Base-by-base conservation (phyloP, 1,140 invertebrate genomes). In the Protaetia brevitarsis region DNA sequence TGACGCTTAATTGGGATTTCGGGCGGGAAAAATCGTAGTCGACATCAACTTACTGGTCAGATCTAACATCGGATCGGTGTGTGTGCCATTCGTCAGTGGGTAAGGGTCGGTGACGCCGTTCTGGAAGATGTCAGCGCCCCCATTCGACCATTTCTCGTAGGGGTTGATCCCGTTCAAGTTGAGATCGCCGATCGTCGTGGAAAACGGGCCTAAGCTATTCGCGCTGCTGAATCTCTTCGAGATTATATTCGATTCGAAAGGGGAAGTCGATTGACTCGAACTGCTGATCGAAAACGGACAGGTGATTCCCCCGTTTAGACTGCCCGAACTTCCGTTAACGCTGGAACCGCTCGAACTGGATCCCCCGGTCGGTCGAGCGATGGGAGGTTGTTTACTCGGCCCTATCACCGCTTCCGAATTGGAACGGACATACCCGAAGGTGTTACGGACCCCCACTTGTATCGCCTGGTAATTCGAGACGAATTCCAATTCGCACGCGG, bases 1-100 rank as follows among this genome's bases (percentile, higher is more conserved):
- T 98, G 96, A 11, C 97, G 87, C 77, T 97, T 97, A 66, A 98
- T 96, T 97, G 95, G 30, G 94, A 96, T 76, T 97, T 97, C 1
- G 94, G 93, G 64, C n/a, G n/a, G 95, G 95, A 79, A 95, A 95
- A 63, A 95, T 91, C 28, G 89, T 88, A 26, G 89, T 86, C 10
- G 90, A 89, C 77, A 95, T 91, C 36, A 96, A 81, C 76, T 96
- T 96, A 34, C 89, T 89, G 8, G 92, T 91, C 30, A 94, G 81
- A 72, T 94, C 92, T 27, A 94, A 80, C 66, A 93, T 86, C 0
- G 88, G 83, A 67, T 92, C 90, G 0, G 79, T 79, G 69, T 88
- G 85, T 0, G 81, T 77, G n/a, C 82, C 72, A 45, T 79, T 79
- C 3, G 82, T 79, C 0, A 88, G 81, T 0, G 82, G 77, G 68